phyloP scores from a whole-genome alignment of 2,113 vertebrate genomes.

The Calonectris borealis region DNA sequence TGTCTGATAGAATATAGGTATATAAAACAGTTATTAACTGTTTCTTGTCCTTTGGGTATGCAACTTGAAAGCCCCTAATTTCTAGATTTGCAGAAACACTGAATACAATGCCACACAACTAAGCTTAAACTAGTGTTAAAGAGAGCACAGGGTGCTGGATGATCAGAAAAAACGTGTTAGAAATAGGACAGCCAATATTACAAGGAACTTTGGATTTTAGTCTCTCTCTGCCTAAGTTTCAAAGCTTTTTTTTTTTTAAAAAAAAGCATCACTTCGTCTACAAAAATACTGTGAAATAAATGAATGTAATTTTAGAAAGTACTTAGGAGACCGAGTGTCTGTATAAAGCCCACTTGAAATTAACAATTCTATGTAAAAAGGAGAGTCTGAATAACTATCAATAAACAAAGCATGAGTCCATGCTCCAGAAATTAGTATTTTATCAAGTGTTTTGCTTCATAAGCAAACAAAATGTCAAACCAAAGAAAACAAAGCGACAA shows the following conservation, averaged over 20 bases:
- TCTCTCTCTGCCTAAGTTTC: not conserved
- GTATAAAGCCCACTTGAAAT: not conserved
- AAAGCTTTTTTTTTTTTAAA: not conserved
- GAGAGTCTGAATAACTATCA: not conserved
- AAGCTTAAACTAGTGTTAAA: not conserved
- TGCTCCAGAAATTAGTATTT: constrained; percentile 27
- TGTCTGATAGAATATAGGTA: not conserved
- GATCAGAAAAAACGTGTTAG: not conserved
- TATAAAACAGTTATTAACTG: not conserved
- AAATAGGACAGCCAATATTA: not conserved
- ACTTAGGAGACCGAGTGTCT: not conserved
- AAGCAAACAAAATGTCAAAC: constrained; percentile 40
- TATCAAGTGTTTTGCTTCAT: constrained; percentile 27
- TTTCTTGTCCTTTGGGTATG: not conserved
- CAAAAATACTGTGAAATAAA: constrained; percentile 4
- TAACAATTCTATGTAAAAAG: not conserved
- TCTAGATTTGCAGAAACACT: not conserved
- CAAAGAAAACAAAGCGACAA: constrained; percentile 25
- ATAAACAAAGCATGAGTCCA: not conserved
- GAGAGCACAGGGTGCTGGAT: not conserved
- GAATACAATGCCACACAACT: not conserved
- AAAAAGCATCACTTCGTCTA: not conserved
- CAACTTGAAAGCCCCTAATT: not conserved
- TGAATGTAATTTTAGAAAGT: not conserved
- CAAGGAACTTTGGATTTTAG: not conserved